phyloP scores from a whole-genome alignment of 2,797 vertebrate species.

The Enteromius trimaculatus region DNA sequence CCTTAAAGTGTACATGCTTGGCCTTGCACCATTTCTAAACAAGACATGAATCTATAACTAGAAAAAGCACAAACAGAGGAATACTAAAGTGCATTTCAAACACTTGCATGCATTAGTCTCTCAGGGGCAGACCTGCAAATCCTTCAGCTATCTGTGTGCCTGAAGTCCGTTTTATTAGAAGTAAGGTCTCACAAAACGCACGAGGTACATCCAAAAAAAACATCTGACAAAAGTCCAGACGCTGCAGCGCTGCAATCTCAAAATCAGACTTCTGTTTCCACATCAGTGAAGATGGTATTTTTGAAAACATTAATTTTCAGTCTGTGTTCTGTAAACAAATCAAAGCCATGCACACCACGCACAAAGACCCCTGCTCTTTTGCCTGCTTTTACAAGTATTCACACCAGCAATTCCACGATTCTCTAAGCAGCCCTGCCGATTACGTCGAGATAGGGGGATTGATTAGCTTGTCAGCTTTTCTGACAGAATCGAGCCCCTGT shows the following conservation, averaged over 20 bases:
- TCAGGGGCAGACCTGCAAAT: constrained; percentile 1
- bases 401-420: constrained; percentile 12
- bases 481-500: constrained; percentile 38
- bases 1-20: constrained; percentile 72
- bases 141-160: background rate
- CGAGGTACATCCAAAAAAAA: background rate
- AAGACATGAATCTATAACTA: constrained; percentile 41
- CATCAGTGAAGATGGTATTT: constrained; percentile 46
- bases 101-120: constrained; percentile 27
- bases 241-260: constrained; percentile 14
- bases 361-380: constrained; percentile 1
- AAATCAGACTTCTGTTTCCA: constrained; percentile 60
- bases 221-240: background rate
- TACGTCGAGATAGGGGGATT: constrained; percentile 73
- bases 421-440: constrained; percentile 68
- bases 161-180: background rate
- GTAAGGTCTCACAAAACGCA: constrained; percentile 4
- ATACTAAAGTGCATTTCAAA: constrained; percentile 27
- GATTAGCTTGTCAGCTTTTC: constrained; percentile 74
- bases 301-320: constrained; percentile 70
- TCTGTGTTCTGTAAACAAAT: constrained; percentile 77
- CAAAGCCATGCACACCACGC: constrained; percentile 66
- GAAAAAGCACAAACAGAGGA: constrained; percentile 4
- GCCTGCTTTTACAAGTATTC: constrained; percentile 15
- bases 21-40: constrained; percentile 51